Conservation (phyloP, 2,888 invertebrate genomes). For the Macaria notata region DNA sequence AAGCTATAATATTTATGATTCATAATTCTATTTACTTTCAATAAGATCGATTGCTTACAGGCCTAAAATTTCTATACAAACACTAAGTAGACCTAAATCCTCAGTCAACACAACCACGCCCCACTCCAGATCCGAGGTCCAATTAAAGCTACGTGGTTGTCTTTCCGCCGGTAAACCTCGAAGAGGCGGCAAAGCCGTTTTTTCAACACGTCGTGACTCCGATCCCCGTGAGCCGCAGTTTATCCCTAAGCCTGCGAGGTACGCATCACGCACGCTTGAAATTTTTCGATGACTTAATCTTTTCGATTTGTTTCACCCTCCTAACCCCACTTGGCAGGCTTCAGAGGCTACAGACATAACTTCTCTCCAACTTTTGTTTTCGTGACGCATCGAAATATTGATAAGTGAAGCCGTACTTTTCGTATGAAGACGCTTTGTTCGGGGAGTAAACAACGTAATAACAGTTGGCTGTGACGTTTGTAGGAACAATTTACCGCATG, state of each 20-base stretch:
- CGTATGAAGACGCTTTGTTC: constrained; percentile 5
- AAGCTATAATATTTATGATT: no score
- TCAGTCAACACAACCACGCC: no score
- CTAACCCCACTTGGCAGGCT: constrained; percentile 20
- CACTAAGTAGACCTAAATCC: no score
- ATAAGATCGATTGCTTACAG: no score
- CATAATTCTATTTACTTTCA: no score
- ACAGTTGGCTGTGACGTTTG: constrained; percentile 1
- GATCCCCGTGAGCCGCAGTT: constrained; percentile 26
- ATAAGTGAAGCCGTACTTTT: constrained; percentile 17
- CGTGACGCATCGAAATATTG: constrained; percentile 15
- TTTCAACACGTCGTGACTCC: constrained; percentile 32
- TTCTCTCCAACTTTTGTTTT: constrained; percentile 12
- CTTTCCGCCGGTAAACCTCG: constrained; percentile 26
- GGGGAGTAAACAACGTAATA: constrained; percentile 13
- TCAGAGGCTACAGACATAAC: constrained; percentile 1
- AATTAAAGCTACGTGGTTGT: constrained; percentile 33
- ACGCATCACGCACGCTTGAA: constrained; percentile 61
- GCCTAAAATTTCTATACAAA: no score
- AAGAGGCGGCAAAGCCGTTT: constrained; percentile 30
- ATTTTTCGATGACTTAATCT: constrained; percentile 63
- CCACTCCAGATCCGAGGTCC: constrained; percentile 3
- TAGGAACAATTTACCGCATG: constrained; percentile 1
- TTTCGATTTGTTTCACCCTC: constrained; percentile 45
- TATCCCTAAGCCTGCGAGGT: constrained; percentile 52